These are phyloP conservation scores for Nebria salina DNA, from an alignment of 2,888 invertebrate species.

Conservation along the genomic window DNA sequence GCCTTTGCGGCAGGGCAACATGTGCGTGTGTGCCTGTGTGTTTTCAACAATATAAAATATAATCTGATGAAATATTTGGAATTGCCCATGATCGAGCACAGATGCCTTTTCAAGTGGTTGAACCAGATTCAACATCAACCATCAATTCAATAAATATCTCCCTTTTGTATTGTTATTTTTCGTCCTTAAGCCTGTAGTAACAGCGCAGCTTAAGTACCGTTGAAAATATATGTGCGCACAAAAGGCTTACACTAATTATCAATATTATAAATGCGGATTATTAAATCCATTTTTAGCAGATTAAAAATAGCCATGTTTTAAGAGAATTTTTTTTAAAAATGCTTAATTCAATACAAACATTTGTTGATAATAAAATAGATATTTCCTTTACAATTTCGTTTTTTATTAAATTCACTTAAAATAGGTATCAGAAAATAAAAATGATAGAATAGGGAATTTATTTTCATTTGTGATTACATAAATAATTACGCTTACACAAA, in stretches of 20 bases:
- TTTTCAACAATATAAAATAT: constrained; percentile 34
- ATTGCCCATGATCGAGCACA: constrained; percentile 10
- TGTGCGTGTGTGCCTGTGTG: neutral
- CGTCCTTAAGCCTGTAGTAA: too few relatives aligned
- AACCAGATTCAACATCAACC: constrained; percentile 10
- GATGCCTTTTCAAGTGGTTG: constrained; percentile 36
- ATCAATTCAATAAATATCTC: constrained; percentile 27
- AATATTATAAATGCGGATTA: constrained; percentile 24
- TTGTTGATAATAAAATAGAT: too few relatives aligned
- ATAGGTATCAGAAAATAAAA: too few relatives aligned
- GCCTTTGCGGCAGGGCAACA: neutral
- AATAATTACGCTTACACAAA: too few relatives aligned
- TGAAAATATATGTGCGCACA: constrained; percentile 28
- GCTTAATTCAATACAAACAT: too few relatives aligned
- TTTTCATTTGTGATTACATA: too few relatives aligned
- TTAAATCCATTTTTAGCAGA: neutral
- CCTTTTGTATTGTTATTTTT: neutral
- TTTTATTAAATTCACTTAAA: too few relatives aligned
- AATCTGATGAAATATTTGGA: constrained; percentile 42
- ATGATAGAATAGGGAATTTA: too few relatives aligned
- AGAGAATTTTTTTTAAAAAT: too few relatives aligned
- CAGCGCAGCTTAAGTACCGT: neutral
- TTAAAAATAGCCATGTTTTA: too few relatives aligned
- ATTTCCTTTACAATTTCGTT: too few relatives aligned
- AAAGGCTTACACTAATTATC: constrained; percentile 28